phyloP scores from a whole-genome alignment of 2,797 vertebrate species.

The Garrulus glandarius region DNA sequence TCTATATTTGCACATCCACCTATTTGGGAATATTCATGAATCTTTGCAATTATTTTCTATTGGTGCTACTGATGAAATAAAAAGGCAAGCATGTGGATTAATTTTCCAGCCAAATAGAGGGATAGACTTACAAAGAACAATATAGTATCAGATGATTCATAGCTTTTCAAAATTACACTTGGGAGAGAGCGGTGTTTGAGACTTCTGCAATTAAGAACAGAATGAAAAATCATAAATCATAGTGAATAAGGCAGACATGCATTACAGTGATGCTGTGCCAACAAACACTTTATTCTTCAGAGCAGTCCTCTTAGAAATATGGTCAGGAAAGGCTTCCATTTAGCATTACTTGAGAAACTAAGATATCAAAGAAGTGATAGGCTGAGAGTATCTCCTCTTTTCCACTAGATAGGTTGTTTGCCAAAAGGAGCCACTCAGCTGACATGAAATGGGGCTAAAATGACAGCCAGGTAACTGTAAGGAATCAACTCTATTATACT shows the following conservation, averaged over 20 bases:
- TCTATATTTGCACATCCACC: neutral
- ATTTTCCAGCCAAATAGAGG: neutral
- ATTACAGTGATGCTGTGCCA: neutral
- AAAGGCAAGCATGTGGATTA: neutral
- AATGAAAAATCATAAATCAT: neutral
- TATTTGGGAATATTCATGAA: neutral
- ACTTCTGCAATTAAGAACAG: neutral
- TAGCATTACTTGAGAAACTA: neutral
- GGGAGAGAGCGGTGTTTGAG: neutral
- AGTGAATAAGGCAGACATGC: neutral
- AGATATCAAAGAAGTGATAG: neutral
- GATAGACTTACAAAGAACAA: neutral
- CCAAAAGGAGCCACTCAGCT: neutral
- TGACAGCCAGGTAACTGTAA: neutral
- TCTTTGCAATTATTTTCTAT: neutral
- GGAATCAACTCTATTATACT: neutral
- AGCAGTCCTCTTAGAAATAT: neutral
- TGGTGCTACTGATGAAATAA: neutral
- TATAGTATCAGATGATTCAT: neutral
- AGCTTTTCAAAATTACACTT: neutral
- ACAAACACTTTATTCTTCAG: neutral
- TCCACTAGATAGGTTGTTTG: neutral
- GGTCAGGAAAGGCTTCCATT: neutral
- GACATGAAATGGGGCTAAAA: neutral
- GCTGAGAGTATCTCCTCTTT: neutral